Base-by-base conservation (phyloP, 1,140 invertebrate genomes). In the Homarus americanus region DNA sequence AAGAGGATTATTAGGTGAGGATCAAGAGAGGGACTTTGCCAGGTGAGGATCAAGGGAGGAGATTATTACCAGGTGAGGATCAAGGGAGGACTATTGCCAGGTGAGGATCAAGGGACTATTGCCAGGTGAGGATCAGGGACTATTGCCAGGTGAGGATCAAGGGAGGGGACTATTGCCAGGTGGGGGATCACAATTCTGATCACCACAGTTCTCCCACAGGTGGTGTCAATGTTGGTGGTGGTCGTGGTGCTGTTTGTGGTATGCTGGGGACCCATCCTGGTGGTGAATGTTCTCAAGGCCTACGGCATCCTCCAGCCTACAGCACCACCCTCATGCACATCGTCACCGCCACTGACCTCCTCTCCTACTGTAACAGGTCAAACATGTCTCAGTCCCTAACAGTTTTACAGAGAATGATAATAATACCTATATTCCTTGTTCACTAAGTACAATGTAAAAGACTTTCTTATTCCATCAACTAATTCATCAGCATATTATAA, bases 321-420 rank as follows among this genome's bases (percentile, higher is more conserved):
- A 72, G 92, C 84, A 93, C 93, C n/a, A 93, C 94, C 34, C 93
- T 95, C 24, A 97, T 96, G 92, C 95, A 96, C 86, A 94, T 96
- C 93, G 94, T 95, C 20, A 96, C 96, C 1, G 94, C 95, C 20
- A 96, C 97, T 93, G 95, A 96, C 91, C 93, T 96, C 38, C 94
- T 96, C 94, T 96, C 96, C 3, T 97, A 97, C 93, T 96, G 96
- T 87, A 96, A 97, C 94, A 96, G 96, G 96, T 96, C 93, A 83
- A 76, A 34, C 49, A 15, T 58, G 32, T 36, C 20, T 0, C 36
- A n/a, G n/a, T n/a, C n/a, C n/a, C n/a, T n/a, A 49, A 15, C 44
- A 49, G 9, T 49, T 10, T 49, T 49, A 0, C 44, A 49, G 15
- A 49, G 9, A 49, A 10, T 49, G 44, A 49, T 49, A 49, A 49